Conservation (phyloP, 1,140 invertebrate species). For the Chironomus tepperi region DNA sequence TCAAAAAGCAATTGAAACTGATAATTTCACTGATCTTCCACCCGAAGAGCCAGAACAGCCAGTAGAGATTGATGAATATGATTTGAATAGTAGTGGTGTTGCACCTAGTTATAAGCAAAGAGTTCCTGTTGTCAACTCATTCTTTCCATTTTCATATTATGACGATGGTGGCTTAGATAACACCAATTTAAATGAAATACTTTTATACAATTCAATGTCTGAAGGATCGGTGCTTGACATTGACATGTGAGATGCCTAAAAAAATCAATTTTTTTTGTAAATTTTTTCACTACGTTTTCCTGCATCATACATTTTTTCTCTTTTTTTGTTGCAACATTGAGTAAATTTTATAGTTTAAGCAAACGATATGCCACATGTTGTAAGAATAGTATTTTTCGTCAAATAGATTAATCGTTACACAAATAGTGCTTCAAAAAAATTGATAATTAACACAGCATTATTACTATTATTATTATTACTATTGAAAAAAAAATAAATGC, state of each 20-base stretch:
- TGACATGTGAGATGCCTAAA: not conserved
- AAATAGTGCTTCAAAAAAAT: not conserved
- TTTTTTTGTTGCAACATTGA: too few species aligned
- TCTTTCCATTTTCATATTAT: conserved; percentile 44
- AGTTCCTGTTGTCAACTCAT: conserved; percentile 41
- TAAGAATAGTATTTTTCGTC: not conserved
- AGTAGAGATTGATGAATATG: conserved; percentile 8
- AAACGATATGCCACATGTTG: not conserved
- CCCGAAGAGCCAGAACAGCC: conserved; percentile 33
- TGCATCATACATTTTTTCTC: too few species aligned
- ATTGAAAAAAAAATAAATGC: not conserved
- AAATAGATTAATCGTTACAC: not conserved
- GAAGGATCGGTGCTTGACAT: not conserved
- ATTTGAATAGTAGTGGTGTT: not conserved
- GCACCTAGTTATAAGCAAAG: conserved; percentile 25
- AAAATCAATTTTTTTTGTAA: not conserved
- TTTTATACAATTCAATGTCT: not conserved
- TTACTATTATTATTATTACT: too few species aligned
- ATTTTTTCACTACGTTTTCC: not conserved
- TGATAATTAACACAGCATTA: not conserved
- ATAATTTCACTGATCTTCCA: conserved; percentile 36
- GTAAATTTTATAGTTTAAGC: not conserved
- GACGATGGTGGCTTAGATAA: conserved; percentile 27
- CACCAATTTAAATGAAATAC: not conserved
- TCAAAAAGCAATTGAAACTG: conserved; percentile 37